Base-by-base conservation (phyloP, 2,888 invertebrate species). In the Xestia sexstrigata region DNA sequence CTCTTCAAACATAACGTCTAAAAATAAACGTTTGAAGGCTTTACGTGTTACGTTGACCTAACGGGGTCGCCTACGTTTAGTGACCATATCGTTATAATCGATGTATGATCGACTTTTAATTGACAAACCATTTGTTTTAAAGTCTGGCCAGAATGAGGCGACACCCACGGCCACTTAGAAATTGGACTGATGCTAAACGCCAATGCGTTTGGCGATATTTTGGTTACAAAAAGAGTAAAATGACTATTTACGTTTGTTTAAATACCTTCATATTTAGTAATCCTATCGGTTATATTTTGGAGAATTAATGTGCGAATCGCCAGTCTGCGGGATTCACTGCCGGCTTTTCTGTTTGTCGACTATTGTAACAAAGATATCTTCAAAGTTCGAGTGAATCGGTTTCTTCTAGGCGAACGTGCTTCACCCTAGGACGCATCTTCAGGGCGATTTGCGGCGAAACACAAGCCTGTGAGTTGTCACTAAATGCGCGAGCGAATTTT, bases 61-160 rank as follows among this genome's bases (percentile, higher is more conserved):
- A 62, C 15, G 49, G 42, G 35, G 17, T 17, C 23, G 26, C 9
- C 42, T 17, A 42, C 15, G 8, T 52, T 60, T 42, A 70, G 26
- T 42, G 23, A 11, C 42, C 52, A 1, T 55, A 4, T 79, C 15
- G 52, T 62, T n/a, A 35, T 5, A 30, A 69, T 69, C 47, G 30
- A 47, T 17, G 1, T 52, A 26, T 74, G 45, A 79, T 74, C 8
- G 67, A 17, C 39, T 75, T 79, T 75, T 79, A 79, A 79, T 75
- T 47, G 76, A 79, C n/a, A 7, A 47, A 39, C 15, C 2, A n/a
- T 47, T 75, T 23, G 15, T 72, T 26, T 9, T 30, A 62, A 75
- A 1, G 47, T 11, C 5, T 35, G 20, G 20, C 11, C 2, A 35
- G 35, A 62, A 20, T 23, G 35, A 20, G 20, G 62, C 11, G 60